Base-by-base conservation (phyloP, 1,140 invertebrate genomes). In the Ostrea denselamellosa region DNA sequence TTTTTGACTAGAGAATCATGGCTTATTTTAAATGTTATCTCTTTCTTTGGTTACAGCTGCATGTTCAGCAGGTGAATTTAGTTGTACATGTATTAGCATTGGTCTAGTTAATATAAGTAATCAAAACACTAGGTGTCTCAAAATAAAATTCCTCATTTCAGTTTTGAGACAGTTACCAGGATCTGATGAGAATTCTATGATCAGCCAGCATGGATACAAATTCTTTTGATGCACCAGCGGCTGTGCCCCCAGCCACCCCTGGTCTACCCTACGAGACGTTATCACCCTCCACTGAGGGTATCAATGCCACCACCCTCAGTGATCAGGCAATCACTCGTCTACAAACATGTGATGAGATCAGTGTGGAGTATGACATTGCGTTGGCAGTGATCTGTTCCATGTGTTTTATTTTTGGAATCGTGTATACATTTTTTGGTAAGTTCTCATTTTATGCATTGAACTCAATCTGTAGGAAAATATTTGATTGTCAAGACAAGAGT, bases 401-500 rank as follows among this genome's bases (percentile, higher is more conserved):
- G 92, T 96, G 96, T 93, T 95, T 96, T 87, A 93, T 96, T 83
- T 96, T 96, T 93, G 96, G 96, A 25, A 94, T 96, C 81, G 94
- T 96, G 58, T 96, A 96, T 92, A 96, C 96, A 91, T 95, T 96
- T 91, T 96, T 96, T 93, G 96, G 96, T 96, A 94, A 95, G 95
- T 94, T 34, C 28, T n/a, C 58, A 62, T 62, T 1, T 44, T 44
- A 44, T 44, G 34, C 34, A 44, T 2, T 44, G 5, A 44, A 44
- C 34, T 5, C 34, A 44, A 44, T 1, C 34, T 44, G 34, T 44
- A 44, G 34, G 34, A 44, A 44, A 44, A 44, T 44, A 44, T 44
- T 44, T 44, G 34, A 44, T 44, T 1, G 34, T 44, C 1, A 44
- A 44, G 34, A 44, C 34, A 44, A 44, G 5, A 44, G 34, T 44